Conservation (phyloP, 1,140 invertebrate genomes). For the Periplaneta americana region DNA sequence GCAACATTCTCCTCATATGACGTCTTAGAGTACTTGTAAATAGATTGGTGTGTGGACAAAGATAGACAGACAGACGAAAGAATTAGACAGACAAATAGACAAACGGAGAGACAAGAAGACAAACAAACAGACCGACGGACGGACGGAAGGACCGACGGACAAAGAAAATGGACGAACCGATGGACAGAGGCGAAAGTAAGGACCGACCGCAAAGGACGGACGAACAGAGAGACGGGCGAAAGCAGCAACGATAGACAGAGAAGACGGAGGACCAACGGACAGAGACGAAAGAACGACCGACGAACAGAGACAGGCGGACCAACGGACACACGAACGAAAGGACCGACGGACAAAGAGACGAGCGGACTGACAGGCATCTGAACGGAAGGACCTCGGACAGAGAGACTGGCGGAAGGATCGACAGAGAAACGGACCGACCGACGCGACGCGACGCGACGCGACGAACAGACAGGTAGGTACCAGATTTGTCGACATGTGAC, state of each 20-base stretch:
- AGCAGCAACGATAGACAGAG: not conserved
- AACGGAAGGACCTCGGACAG: not conserved
- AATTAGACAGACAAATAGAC: not conserved
- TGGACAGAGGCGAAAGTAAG: not conserved
- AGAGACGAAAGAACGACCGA: not conserved
- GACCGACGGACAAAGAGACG: not conserved
- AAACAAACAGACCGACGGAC: not conserved
- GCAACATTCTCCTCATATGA: too few relatives aligned
- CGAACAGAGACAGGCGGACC: not conserved
- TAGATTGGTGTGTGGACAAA: too few relatives aligned
- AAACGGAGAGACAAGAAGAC: not conserved
- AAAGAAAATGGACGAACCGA: not conserved
- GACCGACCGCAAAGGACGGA: not conserved
- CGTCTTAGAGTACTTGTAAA: too few relatives aligned
- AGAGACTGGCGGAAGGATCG: not conserved
- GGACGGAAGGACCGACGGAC: not conserved
- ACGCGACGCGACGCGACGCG: not conserved
- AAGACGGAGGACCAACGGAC: not conserved
- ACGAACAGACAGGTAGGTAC: not conserved
- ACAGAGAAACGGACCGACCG: not conserved
- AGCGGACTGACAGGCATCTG: not conserved
- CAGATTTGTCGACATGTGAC: too few relatives aligned
- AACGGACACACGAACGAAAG: not conserved
- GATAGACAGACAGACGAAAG: not conserved
- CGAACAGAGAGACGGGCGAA: not conserved